Evolutionary conservation across 1,140 invertebrate species (phyloP), one percentile per base, ranked within the genome.

Genomic region (Himalopsyche phryganea): DNA sequence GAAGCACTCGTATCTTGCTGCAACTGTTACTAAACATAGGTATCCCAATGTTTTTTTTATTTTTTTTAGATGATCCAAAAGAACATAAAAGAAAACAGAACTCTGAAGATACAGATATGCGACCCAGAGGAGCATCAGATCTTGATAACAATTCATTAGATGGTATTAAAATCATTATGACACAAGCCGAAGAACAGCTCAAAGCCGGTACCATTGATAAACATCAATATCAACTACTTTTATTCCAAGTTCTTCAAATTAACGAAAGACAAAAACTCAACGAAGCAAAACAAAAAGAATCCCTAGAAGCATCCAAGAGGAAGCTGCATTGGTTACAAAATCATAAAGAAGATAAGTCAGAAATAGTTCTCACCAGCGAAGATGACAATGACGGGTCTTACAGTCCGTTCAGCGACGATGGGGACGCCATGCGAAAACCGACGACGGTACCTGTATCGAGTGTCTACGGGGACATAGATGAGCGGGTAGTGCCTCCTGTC

Each of bases 161-260:
- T 42, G 79, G 81, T 51, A 85, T 86, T 46, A 86, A 88, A 65
- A 87, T 88, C 6, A 92, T 94, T 35, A 85, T 95, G 66, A 85
- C 83, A 18, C 85, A 92, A 67, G 92, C 91, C 0, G 88, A 92
- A 42, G 88, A 91, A 65, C 85, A 93, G 63, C 76, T 85, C 40
- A 85, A 85, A 41, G 82, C 84, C 42, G 91, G 91, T 1, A 80
- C 82, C 11, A 84, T 96, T 23, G 86, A 86, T 23, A 85, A 86
- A 65, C 83, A 85, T 7, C 85, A 93, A 66, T 91, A 92, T 67
- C 88, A 90, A 59, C 82, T 88, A 6, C 69, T 94, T 2, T 84
- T 90, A 61, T 86, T 90, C 67, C 87, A 89, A 68, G 85, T 90
- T 1, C 73, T 91, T 36, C 82, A 87, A 60, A 82, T 93, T 58